These are phyloP conservation scores for Dastarcus helophoroides DNA, from an alignment of 2,888 invertebrate species.

Conservation along the genomic window DNA sequence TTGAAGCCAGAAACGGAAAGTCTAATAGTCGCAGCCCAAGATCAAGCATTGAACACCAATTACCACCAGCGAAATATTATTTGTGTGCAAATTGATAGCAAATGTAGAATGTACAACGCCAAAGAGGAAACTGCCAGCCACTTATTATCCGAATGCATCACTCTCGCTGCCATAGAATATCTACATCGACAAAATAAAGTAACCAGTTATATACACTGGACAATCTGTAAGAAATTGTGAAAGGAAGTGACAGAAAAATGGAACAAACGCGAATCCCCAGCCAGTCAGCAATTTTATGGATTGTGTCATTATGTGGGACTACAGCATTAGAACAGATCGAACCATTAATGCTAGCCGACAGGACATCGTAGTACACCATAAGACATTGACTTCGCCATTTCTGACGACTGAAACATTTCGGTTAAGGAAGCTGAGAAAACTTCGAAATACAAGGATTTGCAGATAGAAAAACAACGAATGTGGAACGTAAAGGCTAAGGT, in stretches of 20 bases:
- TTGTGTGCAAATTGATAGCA: constrained; percentile 8
- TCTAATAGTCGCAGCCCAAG: constrained; percentile 12
- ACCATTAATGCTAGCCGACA: constrained; percentile 10
- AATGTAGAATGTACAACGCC: constrained; percentile 13
- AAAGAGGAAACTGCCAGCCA: constrained; percentile 12
- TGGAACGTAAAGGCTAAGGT: too few relatives aligned
- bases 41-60: constrained; percentile 12
- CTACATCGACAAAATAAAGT: constrained; percentile 12
- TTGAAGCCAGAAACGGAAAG: constrained; percentile 15
- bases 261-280: too few relatives aligned
- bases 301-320: constrained; percentile 11
- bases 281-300: too few relatives aligned
- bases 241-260: too few relatives aligned
- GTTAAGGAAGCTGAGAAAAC: too few relatives aligned
- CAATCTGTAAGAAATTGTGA: too few relatives aligned
- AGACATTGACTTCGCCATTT: too few relatives aligned
- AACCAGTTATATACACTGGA: too few relatives aligned
- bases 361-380: constrained; percentile 9
- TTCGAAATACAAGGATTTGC: too few relatives aligned
- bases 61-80: constrained; percentile 12
- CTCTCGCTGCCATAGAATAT: constrained; percentile 11
- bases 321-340: constrained; percentile 11
- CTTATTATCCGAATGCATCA: constrained; percentile 10
- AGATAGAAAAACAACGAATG: too few relatives aligned
- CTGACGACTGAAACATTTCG: too few relatives aligned